Conservation (phyloP, 2,797 vertebrate genomes). For the Microchirus variegatus region DNA sequence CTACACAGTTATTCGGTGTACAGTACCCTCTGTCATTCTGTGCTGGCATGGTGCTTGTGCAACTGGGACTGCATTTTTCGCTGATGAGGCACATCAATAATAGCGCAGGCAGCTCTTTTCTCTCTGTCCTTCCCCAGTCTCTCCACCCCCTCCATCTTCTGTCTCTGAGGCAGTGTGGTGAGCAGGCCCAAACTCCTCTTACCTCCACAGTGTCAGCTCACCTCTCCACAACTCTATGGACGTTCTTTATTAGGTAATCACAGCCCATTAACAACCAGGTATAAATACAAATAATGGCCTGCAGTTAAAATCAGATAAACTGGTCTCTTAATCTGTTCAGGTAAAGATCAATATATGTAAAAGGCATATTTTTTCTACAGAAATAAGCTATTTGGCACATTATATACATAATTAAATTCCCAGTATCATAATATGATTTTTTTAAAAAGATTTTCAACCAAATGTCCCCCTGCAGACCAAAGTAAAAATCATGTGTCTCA, state of each 20-base stretch:
- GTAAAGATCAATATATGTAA: too few relatives aligned
- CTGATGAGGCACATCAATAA: conserved; percentile 96
- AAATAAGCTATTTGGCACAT: too few relatives aligned
- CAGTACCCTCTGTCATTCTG: conserved; percentile 99
- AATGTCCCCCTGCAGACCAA: too few relatives aligned
- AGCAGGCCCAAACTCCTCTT: conserved; percentile 71
- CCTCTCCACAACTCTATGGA: conserved; percentile 21
- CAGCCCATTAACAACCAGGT: conserved; percentile 3
- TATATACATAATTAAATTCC: too few relatives aligned
- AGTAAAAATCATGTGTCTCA: too few relatives aligned
- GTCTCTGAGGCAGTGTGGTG: conserved; percentile 69
- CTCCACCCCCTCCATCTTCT: conserved; percentile 41
- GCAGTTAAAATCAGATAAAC: too few relatives aligned
- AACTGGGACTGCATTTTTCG: conserved; percentile 96
- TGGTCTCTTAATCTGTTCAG: too few relatives aligned
- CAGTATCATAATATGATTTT: too few relatives aligned
- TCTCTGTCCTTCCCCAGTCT: conserved; percentile 63
- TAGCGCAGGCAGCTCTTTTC: conserved; percentile 92
- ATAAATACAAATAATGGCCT: conserved; percentile 5
- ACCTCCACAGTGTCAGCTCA: conserved; percentile 28
- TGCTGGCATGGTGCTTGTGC: conserved; percentile 99
- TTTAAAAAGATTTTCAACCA: too few relatives aligned
- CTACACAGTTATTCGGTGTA: conserved; percentile 99
- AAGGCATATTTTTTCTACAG: too few relatives aligned
- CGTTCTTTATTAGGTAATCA: conserved; percentile 19